Conservation (phyloP, 2,797 vertebrate genomes). For the Bufotes viridis region DNA sequence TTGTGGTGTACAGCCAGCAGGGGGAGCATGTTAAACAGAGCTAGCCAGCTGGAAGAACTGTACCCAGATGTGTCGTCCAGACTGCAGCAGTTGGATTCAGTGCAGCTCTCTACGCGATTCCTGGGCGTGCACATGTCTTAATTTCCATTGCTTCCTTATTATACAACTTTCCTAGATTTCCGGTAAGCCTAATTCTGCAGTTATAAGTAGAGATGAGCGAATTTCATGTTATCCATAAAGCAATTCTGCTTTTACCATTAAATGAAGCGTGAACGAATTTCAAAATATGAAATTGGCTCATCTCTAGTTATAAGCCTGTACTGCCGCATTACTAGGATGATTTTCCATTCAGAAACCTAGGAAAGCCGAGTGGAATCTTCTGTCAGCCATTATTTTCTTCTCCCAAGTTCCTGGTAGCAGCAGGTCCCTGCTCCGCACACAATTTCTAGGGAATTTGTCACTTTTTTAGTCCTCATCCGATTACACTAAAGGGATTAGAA, state of each 20-base stretch:
- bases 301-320: too few species aligned
- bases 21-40: background rate
- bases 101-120: background rate
- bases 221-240: too few species aligned
- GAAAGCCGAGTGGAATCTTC: background rate
- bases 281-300: too few species aligned
- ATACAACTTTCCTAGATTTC: background rate
- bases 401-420: background rate
- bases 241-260: too few species aligned
- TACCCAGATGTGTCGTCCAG: background rate
- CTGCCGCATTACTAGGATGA: background rate
- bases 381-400: background rate
- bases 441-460: slow-evolving; percentile 13
- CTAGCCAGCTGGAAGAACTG: background rate
- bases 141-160: background rate
- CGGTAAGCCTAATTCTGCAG: background rate
- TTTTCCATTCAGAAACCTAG: background rate
- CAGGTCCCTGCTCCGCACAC: background rate
- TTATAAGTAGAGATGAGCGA: too few species aligned
- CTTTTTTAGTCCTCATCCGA: slow-evolving; percentile 19
- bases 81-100: background rate
- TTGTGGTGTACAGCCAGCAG: background rate
- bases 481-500: slow-evolving; percentile 45
- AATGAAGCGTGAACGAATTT: too few species aligned
- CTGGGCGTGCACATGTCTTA: background rate